These are phyloP conservation scores for Micromussa lordhowensis DNA, from an alignment of 92 coral and sea anemone species.

Conservation along the genomic window DNA sequence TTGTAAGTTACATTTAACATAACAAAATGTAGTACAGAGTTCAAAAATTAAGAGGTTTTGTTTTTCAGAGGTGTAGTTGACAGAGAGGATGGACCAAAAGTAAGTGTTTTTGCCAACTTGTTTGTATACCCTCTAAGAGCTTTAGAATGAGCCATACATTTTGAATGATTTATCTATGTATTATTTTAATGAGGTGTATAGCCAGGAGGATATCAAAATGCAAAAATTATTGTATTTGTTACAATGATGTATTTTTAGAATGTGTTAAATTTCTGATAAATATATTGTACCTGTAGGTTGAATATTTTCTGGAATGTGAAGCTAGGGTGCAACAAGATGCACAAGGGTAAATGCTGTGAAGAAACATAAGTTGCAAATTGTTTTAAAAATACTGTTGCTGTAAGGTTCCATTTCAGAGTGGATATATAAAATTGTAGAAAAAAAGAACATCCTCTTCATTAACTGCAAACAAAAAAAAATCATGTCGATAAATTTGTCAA, in stretches of 20 bases:
- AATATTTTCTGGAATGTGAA: slow-evolving; percentile 1
- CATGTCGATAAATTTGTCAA: too few relatives aligned
- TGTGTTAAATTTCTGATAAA: not conserved
- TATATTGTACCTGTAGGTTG: slow-evolving; percentile 1
- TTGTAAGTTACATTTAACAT: too few relatives aligned
- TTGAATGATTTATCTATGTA: not conserved
- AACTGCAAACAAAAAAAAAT: too few relatives aligned
- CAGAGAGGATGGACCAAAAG: not conserved
- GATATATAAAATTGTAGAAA: too few relatives aligned
- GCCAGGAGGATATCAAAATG: not conserved
- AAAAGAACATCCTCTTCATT: too few relatives aligned
- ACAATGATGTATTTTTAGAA: not conserved
- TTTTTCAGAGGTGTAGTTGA: not conserved
- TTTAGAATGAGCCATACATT: not conserved
- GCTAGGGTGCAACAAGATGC: slow-evolving; percentile 2
- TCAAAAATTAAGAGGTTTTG: not conserved
- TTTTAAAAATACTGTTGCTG: too few relatives aligned
- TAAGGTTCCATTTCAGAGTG: too few relatives aligned
- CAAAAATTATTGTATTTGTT: not conserved
- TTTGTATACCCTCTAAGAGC: not conserved
- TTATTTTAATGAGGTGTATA: not conserved
- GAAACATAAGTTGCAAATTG: not conserved
- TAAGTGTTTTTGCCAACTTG: not conserved
- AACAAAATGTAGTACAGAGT: too few relatives aligned
- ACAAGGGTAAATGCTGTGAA: not conserved